Evolutionary conservation across 2,888 invertebrate genomes (phyloP).

Genomic region (Hirtodrosophila alboralis): DNA sequence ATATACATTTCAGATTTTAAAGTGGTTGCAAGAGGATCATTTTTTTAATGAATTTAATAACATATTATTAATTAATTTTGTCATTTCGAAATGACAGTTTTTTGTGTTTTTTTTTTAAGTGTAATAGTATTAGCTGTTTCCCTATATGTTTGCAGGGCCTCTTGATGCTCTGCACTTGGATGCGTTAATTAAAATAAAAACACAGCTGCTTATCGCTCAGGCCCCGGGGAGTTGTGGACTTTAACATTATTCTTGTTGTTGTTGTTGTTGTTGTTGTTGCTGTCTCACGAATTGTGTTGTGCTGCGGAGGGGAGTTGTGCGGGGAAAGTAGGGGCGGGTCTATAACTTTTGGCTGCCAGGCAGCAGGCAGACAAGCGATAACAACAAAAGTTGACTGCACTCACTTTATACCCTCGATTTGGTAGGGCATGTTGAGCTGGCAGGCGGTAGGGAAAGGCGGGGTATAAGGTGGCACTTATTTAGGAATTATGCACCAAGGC

Average conservation of each 20-base stretch:
- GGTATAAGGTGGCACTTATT: conserved; percentile 54
- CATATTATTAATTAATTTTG: no score
- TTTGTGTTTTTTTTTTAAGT: not conserved
- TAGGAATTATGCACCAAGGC: conserved; percentile 64
- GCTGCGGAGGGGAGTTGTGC: not conserved
- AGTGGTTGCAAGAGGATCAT: no score
- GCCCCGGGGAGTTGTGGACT: conserved; percentile 20
- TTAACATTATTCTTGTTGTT: conserved; percentile 2
- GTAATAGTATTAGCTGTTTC: not conserved
- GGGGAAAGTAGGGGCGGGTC: not conserved
- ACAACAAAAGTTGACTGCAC: conserved; percentile 69
- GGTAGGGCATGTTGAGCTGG: not conserved
- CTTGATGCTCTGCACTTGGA: conserved; percentile 47
- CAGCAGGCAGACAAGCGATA: conserved; percentile 54
- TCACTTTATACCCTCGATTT: conserved; percentile 17
- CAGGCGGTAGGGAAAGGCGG: no score
- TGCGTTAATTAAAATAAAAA: conserved; percentile 74
- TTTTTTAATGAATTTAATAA: no score
- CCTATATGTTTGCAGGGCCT: not conserved
- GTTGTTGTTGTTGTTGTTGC: conserved; percentile 6
- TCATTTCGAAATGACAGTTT: no score
- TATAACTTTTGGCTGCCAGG: conserved; percentile 54
- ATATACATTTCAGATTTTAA: no score
- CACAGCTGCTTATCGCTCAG: conserved; percentile 55
- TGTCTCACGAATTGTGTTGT: conserved; percentile 17